A percentile compares a stretch with the other conserved stretches of the same genome.
Evolutionary conservation across 1,140 invertebrate genomes (phyloP).

Genomic region (Polypedilum pembai): DNA sequence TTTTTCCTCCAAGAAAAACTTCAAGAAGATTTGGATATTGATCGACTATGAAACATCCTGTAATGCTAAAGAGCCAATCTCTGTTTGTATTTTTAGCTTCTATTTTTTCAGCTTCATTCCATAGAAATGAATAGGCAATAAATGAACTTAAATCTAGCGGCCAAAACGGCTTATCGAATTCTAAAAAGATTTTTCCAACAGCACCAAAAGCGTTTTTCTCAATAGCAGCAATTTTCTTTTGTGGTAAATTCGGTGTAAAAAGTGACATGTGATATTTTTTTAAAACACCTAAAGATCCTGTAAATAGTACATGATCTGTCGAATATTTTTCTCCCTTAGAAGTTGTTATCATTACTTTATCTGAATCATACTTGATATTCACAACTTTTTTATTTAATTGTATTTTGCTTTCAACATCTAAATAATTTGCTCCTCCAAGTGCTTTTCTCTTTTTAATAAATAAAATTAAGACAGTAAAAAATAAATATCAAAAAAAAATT

Average conservation of each 20-base stretch:
- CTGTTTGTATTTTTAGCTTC: not conserved
- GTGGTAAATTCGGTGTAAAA: slow-evolving; percentile 67
- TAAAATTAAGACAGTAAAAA: not conserved
- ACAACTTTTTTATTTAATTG: not conserved
- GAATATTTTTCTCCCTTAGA: slow-evolving; percentile 62
- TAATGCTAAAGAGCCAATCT: not conserved
- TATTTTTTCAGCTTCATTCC: slow-evolving; percentile 45
- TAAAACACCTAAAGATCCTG: slow-evolving; percentile 73
- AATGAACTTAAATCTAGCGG: slow-evolving; percentile 42
- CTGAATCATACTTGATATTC: not conserved
- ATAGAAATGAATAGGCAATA: slow-evolving; percentile 39
- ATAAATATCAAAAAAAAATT: not conserved
- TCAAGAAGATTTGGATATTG: not conserved
- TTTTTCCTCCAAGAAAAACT: not conserved
- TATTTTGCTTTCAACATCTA: not conserved
- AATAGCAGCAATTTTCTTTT: slow-evolving; percentile 67
- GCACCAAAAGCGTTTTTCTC: slow-evolving; percentile 63
- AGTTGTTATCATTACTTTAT: slow-evolving; percentile 49
- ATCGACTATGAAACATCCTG: not conserved
- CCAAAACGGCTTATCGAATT: slow-evolving; percentile 71
- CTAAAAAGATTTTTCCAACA: slow-evolving; percentile 75
- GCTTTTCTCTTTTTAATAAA: not conserved
- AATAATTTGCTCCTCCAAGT: not conserved
- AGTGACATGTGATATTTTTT: slow-evolving; percentile 65
- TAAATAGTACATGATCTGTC: slow-evolving; percentile 74